Percentiles rank a stretch among this genome's conserved stretches.
phyloP scores from a whole-genome alignment of 2,888 invertebrate genomes.

The Ectemnius continuus region DNA sequence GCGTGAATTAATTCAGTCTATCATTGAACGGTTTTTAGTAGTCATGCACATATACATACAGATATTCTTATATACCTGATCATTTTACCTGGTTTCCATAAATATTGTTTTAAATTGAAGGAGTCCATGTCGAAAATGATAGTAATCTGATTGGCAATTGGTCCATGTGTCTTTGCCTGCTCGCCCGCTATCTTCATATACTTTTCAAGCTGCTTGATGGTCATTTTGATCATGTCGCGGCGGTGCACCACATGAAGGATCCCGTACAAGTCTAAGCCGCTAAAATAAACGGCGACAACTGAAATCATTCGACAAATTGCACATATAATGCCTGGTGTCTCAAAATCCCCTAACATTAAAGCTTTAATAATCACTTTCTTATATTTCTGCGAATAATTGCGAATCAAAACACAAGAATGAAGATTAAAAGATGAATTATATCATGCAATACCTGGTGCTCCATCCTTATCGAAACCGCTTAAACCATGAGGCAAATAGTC shows the following conservation, averaged over 20 bases:
- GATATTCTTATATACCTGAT: slow-evolving; percentile 5
- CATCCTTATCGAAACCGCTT: slow-evolving; percentile 90
- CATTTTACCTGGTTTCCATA: slow-evolving; percentile 88
- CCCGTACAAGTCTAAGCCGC: slow-evolving; percentile 89
- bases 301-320: slow-evolving; percentile 47
- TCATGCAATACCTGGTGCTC: slow-evolving; percentile 83
- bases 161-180: slow-evolving; percentile 82
- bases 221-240: slow-evolving; percentile 86
- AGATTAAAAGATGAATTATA: too few species aligned
- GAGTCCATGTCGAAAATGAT: slow-evolving; percentile 89
- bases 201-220: slow-evolving; percentile 84
- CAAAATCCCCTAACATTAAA: too few species aligned
- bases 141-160: slow-evolving; percentile 83
- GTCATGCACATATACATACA: too few species aligned
- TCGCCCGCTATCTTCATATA: slow-evolving; percentile 82
- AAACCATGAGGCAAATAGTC: slow-evolving; percentile 89
- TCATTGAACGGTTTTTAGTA: too few species aligned
- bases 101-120: slow-evolving; percentile 87
- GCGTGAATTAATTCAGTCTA: too few species aligned
- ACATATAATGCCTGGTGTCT: too few species aligned
- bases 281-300: slow-evolving; percentile 90
- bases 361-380: too few species aligned
- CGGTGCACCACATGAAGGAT: slow-evolving; percentile 86
- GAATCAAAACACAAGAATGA: too few species aligned
- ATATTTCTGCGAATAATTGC: too few species aligned